Base-by-base conservation (phyloP, 2,113 vertebrate species). In the Galbula dea region DNA sequence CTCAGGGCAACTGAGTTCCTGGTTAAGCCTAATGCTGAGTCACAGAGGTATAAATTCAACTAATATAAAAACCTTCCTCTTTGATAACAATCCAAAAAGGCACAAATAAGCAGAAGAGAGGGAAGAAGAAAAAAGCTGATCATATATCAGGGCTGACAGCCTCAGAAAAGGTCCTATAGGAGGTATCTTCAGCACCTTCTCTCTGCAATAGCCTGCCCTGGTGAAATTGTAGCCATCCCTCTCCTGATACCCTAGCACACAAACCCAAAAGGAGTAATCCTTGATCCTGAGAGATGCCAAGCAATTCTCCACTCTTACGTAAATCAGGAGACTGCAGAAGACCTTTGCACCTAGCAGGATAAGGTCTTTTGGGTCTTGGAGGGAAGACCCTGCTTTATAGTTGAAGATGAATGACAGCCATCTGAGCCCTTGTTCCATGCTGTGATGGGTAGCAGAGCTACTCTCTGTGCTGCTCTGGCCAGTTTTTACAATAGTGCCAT, bases 401-500 rank as follows among this genome's bases (percentile, higher is more conserved):
- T 39, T 92, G 76, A 71, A 90, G 86, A 93, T 74, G 59, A 96
- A 87, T 66, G 66, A 73, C 39, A 81, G 71, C 71, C 77, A 78
- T 66, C 82, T 91, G 90, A 95, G 79, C 61, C 81, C 57, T 74
- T 78, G 77, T 37, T 52, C 80, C 93, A 88, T 0, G 34, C 95
- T 96, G 90, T 93, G 93, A 93, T 87, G 77, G 92, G 89, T 94
- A 93, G 83, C 93, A 91, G 51, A 51, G 65, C 72, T 91, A 80
- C 91, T 90, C 74, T 94, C 94, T 92, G 86, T 93, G 80, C 74
- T 81, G 34, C 61, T 89, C 91, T 87, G 87, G 85, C 89, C 83
- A 72, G 57, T 74, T 94, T 94, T 90, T 91, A 96, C 95, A 96
- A 94, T 79, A 68, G 75, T 88, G 74, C 87, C 77, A 77, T 90